Percentiles rank a stretch among this genome's conserved stretches.
Evolutionary conservation across 2,797 vertebrate species (phyloP).

Genomic region (Amblyraja radiata): DNA sequence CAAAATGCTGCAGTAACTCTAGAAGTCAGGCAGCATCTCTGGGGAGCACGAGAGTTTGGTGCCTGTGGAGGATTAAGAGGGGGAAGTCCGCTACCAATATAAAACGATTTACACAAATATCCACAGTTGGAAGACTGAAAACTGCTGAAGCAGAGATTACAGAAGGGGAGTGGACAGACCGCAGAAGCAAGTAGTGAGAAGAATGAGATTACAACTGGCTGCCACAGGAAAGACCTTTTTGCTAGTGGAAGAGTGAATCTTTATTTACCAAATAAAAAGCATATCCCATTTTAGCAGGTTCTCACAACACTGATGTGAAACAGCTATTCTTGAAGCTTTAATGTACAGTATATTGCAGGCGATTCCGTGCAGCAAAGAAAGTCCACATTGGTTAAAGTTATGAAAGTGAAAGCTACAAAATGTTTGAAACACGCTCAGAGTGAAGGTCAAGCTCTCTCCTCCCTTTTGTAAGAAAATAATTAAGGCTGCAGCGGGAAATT

Average conservation of each 20-base stretch:
- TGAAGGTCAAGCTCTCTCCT: conserved; percentile 19
- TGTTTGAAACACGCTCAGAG: neutral
- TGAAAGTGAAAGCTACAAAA: neutral
- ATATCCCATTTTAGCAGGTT: neutral
- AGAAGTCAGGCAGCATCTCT: too few species aligned
- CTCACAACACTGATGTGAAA: neutral
- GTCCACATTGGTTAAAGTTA: neutral
- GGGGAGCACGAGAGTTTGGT: too few species aligned
- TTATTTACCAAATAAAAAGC: neutral
- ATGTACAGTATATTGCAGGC: neutral
- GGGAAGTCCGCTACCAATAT: neutral
- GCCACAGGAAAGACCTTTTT: neutral
- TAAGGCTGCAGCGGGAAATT: neutral
- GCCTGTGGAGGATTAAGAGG: neutral
- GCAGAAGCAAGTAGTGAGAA: neutral
- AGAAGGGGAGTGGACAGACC: neutral
- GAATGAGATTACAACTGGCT: neutral
- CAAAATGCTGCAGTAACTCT: too few species aligned
- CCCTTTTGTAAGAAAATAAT: neutral
- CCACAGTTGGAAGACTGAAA: neutral
- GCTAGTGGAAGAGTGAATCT: neutral
- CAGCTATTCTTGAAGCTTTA: neutral
- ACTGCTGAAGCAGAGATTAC: neutral
- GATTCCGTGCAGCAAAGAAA: neutral
- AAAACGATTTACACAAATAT: neutral